phyloP scores from a whole-genome alignment of 2,797 vertebrate species.

The Intellagama lesueurii region DNA sequence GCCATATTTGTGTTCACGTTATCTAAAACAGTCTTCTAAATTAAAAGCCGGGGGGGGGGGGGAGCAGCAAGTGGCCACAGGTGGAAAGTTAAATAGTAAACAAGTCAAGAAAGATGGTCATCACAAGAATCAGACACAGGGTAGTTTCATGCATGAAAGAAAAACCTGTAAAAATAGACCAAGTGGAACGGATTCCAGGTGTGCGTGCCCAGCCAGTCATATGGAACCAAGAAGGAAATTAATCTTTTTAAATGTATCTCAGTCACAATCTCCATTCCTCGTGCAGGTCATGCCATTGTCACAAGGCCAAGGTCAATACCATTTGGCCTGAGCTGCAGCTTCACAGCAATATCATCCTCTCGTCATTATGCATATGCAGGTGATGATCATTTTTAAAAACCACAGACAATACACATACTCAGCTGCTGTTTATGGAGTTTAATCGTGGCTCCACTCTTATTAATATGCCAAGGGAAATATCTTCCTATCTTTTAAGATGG shows the following conservation, averaged over 20 bases:
- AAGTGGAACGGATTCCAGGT: slow-evolving; percentile 13
- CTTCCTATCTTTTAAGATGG: neutral
- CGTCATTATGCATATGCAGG: neutral
- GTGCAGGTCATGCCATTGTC: neutral
- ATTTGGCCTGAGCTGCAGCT: neutral
- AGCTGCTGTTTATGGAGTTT: neutral
- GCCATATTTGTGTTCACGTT: neutral
- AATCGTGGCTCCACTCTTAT: neutral
- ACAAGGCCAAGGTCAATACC: neutral
- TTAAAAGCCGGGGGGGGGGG: neutral
- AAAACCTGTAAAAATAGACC: neutral
- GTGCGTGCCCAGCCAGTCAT: neutral
- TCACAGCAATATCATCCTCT: neutral
- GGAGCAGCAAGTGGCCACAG: slow-evolving; percentile 25
- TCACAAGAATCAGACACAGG: neutral
- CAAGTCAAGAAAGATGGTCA: slow-evolving; percentile 21
- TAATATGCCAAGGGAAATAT: neutral
- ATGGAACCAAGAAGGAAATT: neutral
- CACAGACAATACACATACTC: neutral
- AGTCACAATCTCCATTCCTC: neutral
- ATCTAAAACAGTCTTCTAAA: neutral
- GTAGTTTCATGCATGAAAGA: slow-evolving; percentile 1
- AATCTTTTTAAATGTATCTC: slow-evolving; percentile 10
- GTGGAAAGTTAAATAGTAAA: slow-evolving; percentile 48
- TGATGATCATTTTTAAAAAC: neutral